Conservation (phyloP, 2,888 invertebrate species). For the Latrodectus hesperus region DNA sequence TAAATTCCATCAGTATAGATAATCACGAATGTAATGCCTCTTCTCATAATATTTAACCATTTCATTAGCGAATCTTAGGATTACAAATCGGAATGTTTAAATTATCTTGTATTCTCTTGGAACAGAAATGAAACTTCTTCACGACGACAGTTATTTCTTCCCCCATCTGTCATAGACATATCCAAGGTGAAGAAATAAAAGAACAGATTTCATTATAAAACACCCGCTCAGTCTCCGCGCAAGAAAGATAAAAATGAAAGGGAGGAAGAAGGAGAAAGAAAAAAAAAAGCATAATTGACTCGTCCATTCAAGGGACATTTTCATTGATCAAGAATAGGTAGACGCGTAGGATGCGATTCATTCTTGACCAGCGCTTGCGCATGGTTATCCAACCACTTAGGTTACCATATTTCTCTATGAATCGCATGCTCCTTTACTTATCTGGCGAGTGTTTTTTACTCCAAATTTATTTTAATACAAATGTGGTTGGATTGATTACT, state of each 20-base stretch:
- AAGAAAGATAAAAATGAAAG: slow-evolving; percentile 8
- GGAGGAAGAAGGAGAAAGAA: not conserved
- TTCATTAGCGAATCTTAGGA: too few species aligned
- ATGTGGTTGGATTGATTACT: not conserved
- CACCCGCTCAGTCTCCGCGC: not conserved
- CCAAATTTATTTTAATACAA: not conserved
- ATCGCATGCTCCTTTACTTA: slow-evolving; percentile 1
- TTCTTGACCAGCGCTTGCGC: slow-evolving; percentile 57
- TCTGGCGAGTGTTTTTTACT: not conserved
- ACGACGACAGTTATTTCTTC: too few species aligned
- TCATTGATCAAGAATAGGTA: slow-evolving; percentile 65
- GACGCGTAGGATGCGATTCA: slow-evolving; percentile 67
- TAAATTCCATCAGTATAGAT: too few species aligned
- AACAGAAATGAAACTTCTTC: too few species aligned
- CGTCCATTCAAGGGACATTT: slow-evolving; percentile 64
- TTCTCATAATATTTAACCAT: too few species aligned
- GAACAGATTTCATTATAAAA: not conserved
- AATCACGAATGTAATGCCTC: too few species aligned
- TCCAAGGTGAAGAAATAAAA: too few species aligned
- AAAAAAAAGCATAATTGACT: slow-evolving; percentile 42
- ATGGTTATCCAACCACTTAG: not conserved
- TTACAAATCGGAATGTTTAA: too few species aligned
- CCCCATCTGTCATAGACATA: too few species aligned
- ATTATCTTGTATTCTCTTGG: too few species aligned
- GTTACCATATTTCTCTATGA: not conserved